These are phyloP conservation scores for Channa striata DNA, from an alignment of 2,797 vertebrate genomes.

Conservation along the genomic window DNA sequence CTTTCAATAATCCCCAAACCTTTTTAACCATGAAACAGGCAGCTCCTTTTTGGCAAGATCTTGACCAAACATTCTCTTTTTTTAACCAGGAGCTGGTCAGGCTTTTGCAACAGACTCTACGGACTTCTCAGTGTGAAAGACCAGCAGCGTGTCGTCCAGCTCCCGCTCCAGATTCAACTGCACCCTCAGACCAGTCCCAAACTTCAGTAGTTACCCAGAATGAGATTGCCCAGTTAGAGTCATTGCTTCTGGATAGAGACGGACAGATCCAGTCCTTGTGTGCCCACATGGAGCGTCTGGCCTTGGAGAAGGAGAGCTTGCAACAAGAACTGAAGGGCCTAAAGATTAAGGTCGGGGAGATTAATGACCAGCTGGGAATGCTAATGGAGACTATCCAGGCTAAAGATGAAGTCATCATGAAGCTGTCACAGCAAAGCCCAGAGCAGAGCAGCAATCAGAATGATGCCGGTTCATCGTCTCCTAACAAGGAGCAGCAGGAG, in stretches of 20 bases:
- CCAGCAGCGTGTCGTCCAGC: constrained; percentile 72
- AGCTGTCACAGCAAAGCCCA: constrained; percentile 86
- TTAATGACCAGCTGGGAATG: constrained; percentile 93
- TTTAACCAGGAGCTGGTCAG: constrained; percentile 91
- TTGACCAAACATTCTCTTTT: constrained; percentile 12
- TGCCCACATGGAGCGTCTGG: constrained; percentile 89
- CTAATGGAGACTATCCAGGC: constrained; percentile 98
- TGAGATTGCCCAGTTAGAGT: constrained; percentile 63
- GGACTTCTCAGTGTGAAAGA: constrained; percentile 91
- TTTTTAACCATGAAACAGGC: neutral
- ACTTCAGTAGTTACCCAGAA: constrained; percentile 41
- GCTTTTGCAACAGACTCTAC: constrained; percentile 95
- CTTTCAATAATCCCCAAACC: too few species aligned
- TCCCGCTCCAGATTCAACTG: constrained; percentile 58
- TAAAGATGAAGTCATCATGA: constrained; percentile 97
- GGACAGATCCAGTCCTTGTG: constrained; percentile 89
- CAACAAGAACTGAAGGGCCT: constrained; percentile 90
- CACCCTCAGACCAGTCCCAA: constrained; percentile 29
- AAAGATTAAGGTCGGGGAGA: constrained; percentile 91
- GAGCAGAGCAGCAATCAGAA: constrained; percentile 74
- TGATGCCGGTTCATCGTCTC: constrained; percentile 42
- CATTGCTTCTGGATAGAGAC: constrained; percentile 88
- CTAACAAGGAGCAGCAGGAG: constrained; percentile 87
- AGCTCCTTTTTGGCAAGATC: neutral
- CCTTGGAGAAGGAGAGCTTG: constrained; percentile 90